phyloP scores from a whole-genome alignment of 1,140 invertebrate species.

The Cotesia typhae region DNA sequence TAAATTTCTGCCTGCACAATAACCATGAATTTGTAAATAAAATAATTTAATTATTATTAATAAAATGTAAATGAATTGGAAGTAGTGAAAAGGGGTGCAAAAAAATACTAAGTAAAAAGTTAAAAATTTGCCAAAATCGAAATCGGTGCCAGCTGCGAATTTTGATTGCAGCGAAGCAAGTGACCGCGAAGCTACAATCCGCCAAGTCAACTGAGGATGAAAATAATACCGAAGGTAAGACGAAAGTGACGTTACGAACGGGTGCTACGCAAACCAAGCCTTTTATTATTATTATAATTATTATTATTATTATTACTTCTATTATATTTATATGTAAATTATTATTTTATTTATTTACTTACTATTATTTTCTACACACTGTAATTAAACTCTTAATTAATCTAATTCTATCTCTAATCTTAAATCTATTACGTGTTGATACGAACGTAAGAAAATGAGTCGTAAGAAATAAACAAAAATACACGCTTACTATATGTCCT shows the following conservation, averaged over 20 bases:
- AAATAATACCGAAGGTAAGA: slow-evolving; percentile 64
- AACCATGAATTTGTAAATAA: too few relatives aligned
- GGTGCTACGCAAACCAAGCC: slow-evolving; percentile 38
- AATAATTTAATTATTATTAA: too few relatives aligned
- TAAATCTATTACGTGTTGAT: slow-evolving; percentile 14
- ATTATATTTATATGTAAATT: background rate
- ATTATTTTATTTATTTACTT: slow-evolving; percentile 18
- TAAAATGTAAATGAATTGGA: background rate
- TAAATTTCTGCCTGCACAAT: too few relatives aligned
- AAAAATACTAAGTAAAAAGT: slow-evolving; percentile 4
- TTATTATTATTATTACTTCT: slow-evolving; percentile 16
- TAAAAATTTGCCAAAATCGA: slow-evolving; percentile 29
- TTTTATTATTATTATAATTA: slow-evolving; percentile 27
- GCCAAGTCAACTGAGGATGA: slow-evolving; percentile 67
- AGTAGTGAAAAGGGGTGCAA: background rate
- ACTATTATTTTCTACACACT: slow-evolving; percentile 7
- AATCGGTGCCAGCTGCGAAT: slow-evolving; percentile 62
- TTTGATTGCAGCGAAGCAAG: slow-evolving; percentile 66
- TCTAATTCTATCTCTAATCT: background rate
- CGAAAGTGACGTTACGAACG: slow-evolving; percentile 46
- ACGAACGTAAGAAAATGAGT: slow-evolving; percentile 34
- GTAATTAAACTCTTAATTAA: background rate
- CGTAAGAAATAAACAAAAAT: slow-evolving; percentile 30
- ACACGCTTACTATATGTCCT: slow-evolving; percentile 1
- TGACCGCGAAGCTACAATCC: slow-evolving; percentile 64